A percentile compares a stretch with the other conserved stretches of the same genome.
Evolutionary conservation across 2,888 invertebrate genomes (phyloP).

Genomic region (Polyommatus iphigenia): DNA sequence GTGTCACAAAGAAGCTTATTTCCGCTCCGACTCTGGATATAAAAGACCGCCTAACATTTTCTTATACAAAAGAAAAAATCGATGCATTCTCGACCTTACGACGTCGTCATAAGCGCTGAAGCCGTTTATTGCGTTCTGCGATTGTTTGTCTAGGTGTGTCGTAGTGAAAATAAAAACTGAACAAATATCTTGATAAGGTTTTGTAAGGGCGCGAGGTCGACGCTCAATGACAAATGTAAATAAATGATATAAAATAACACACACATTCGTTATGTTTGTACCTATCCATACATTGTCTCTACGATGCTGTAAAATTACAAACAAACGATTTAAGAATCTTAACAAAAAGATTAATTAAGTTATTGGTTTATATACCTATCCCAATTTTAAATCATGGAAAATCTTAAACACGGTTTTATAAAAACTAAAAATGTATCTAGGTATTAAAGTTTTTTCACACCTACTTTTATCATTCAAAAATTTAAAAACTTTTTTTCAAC

Average conservation of each 20-base stretch:
- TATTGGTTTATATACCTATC: too few species aligned
- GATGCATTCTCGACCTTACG: slow-evolving; percentile 44
- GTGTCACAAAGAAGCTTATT: slow-evolving; percentile 79
- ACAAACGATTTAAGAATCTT: background rate
- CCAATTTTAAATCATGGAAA: too few species aligned
- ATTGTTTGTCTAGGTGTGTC: slow-evolving; percentile 62
- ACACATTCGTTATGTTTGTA: slow-evolving; percentile 42
- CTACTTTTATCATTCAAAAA: too few species aligned
- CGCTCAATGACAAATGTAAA: slow-evolving; percentile 60
- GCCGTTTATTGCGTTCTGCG: slow-evolving; percentile 31
- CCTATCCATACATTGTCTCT: slow-evolving; percentile 48
- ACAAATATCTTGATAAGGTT: slow-evolving; percentile 76
- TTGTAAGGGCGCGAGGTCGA: slow-evolving; percentile 76
- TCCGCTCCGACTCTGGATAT: slow-evolving; percentile 67
- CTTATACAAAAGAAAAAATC: slow-evolving; percentile 43
- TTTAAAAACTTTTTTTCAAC: too few species aligned
- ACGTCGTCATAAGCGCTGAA: slow-evolving; percentile 35
- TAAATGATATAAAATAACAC: slow-evolving; percentile 47
- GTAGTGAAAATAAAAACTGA: slow-evolving; percentile 76
- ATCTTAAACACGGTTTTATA: too few species aligned
- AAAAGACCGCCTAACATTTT: slow-evolving; percentile 58
- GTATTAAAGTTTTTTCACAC: too few species aligned
- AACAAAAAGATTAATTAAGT: too few species aligned
- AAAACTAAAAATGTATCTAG: too few species aligned
- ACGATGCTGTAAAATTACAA: slow-evolving; percentile 41